Base-by-base conservation (phyloP, 2,113 vertebrate genomes). In the Sylvia atricapilla region DNA sequence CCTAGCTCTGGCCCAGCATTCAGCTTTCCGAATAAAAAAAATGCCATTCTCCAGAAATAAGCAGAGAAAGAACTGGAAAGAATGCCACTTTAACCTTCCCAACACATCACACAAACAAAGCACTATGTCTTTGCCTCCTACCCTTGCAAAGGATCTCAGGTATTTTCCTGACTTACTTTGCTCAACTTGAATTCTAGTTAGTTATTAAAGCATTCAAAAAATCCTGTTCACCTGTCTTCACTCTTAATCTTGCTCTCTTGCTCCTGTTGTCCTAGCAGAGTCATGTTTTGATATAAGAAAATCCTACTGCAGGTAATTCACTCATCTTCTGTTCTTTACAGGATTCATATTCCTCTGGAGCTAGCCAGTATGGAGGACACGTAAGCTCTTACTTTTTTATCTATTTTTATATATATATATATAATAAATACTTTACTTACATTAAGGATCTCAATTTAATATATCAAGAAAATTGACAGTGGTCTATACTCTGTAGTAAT, bases 331-430 rank as follows among this genome's bases (percentile, higher is more conserved):
- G 16, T 68, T 89, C 31, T 81, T 94, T 92, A 67, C 84, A 97
- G 96, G 84, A n/a, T 64, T 92, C 95, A 4, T 90, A 96, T 84
- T 94, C 94, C 35, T 92, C 95, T 72, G 96, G 91, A 94, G 20
- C 68, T 70, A 94, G 73, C 44, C 96, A 96, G 37, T 92, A 95
- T 49, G 91, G 93, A 77, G 93, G 95, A 86, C 68, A 81, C 1
- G 87, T 97, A 95, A 96, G 95, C 12, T 74, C 39, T 60, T 63
- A 17, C 27, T 88, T 87, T 91, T 68, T 17, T 73, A 73, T 35
- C 11, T 24, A 24, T 59, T 11, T 58, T 28, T 68, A 33, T 44
- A 19, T 44, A 31, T 68, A 33, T 44, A 19, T 44, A 20, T 46
- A 19, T 64, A 58, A 52, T n/a, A 33, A 53, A 28, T 73, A 67